Evolutionary conservation across 2,113 vertebrate genomes (phyloP).

Genomic region (Zootoca vivipara): DNA sequence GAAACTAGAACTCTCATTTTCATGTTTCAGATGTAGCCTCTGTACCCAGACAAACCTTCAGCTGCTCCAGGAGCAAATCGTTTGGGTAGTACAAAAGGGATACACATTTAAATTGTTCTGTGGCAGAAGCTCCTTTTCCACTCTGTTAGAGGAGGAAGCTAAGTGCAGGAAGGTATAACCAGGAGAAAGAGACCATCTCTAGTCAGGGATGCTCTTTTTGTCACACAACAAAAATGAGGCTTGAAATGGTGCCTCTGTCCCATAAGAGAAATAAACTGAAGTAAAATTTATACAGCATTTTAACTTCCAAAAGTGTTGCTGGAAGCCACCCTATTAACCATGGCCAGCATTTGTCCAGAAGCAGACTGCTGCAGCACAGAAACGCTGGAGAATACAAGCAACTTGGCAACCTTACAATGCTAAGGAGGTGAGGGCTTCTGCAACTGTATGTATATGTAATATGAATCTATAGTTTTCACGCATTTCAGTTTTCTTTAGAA

Average conservation of each 20-base stretch:
- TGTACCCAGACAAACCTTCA: too few relatives aligned
- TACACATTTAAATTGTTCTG: too few relatives aligned
- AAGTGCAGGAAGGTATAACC: not conserved
- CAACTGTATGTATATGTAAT: not conserved
- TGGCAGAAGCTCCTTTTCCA: not conserved
- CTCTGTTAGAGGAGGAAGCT: not conserved
- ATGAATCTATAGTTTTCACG: not conserved
- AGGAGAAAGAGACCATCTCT: not conserved
- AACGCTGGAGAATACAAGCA: not conserved
- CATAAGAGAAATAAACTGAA: not conserved
- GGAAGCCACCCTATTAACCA: not conserved
- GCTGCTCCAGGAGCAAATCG: too few relatives aligned
- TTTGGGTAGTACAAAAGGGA: too few relatives aligned
- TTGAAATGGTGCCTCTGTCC: not conserved
- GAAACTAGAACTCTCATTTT: too few relatives aligned
- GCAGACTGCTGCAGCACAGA: not conserved
- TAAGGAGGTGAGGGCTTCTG: not conserved
- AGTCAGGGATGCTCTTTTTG: not conserved
- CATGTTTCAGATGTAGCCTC: too few relatives aligned
- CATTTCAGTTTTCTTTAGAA: not conserved
- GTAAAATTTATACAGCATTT: not conserved
- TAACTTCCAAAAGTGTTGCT: not conserved
- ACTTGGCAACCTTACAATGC: not conserved
- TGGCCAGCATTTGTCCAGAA: not conserved
- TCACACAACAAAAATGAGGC: not conserved